Base-by-base conservation (phyloP, 2,888 invertebrate species). In the Drosophila nr. medialis region DNA sequence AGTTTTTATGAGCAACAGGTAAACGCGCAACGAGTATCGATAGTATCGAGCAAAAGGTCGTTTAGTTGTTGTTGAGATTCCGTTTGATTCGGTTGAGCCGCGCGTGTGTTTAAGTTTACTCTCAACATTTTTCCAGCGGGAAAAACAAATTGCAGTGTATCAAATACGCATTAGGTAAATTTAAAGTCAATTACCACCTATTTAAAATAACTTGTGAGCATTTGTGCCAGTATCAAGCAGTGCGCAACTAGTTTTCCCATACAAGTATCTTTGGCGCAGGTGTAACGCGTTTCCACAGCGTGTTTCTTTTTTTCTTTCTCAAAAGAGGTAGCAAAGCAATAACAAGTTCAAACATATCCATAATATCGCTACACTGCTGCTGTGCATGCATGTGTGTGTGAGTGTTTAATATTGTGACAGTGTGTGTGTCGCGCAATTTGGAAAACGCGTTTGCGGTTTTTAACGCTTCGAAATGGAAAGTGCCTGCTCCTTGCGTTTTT, bases 401-500 rank as follows among this genome's bases (percentile, higher is more conserved):
- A 45, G 27, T 64, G 54, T 75, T 30, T 42, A 27, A 60, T 53
- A 29, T 30, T 56, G 40, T 68, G 49, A 24, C 32, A 36, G 62
- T 70, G 51, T 67, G 51, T 34, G 51, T 72, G 69, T 63, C 72
- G 70, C 60, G 72, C 67, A 64, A 65, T 80, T 79, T 67, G 71
- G 71, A 87, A 85, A 85, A 85, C 86, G 88, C 81, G 83, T 85
- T 86, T 82, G 87, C 67, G 61, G 75, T 81, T 81, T 76, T 70
- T 67, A 61, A 74, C 63, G 64, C 66, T 68, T 74, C 53, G 90
- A 89, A 88, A 86, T 88, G 90, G 85, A 86, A 86, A 86, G 85
- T 86, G 90, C 58, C 60, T 67, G 56, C 48, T 45, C 21, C 56
- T 72, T 76, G 64, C 64, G 24, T 48, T 66, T 68, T 21, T 24